Evolutionary conservation across 2,888 invertebrate genomes (phyloP), one percentile per base, ranked within the genome.

Genomic region (Hartigia nigra): DNA sequence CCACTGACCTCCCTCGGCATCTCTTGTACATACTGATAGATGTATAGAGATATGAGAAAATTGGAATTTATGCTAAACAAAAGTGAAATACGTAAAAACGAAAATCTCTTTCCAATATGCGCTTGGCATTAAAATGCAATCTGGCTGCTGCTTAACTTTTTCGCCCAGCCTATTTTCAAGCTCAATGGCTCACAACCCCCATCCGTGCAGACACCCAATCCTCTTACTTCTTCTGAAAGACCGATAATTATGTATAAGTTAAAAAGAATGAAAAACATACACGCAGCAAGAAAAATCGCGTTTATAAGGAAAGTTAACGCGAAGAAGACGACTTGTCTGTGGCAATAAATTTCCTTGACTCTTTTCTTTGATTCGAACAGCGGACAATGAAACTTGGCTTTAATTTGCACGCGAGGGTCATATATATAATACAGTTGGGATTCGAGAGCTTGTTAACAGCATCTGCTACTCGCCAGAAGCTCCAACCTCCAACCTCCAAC

Each of bases 41-140:
- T 55, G 55, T 0, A 55, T 9, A 23, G 23, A 23, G 55, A 23
- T 55, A 72, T 31, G 31, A 31, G 72, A 31, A 72, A 72, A 72
- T 72, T 31, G 31, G 32, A 34, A 34, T 72, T 23, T 72, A 23
- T 72, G 69, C n/a, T 34, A 84, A 78, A 80, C 77, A 81, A 78
- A 81, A 79, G 78, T 79, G 75, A 76, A 36, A 55, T 23, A 55
- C 76, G 72, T 80, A 84, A 86, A 86, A 87, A 84, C 82, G 84
- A 80, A 86, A 87, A 87, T 87, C 87, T 85, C 77, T 87, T 87
- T 87, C 84, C 87, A 83, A 87, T 87, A 87, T 78, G 79, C 81
- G 78, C 80, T 78, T 81, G 78, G 81, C 80, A 81, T 83, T 84
- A 85, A 85, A 85, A 82, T 83, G 83, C 82, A 78, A 84, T 86